Evolutionary conservation across 2,113 vertebrate genomes (phyloP), one percentile per base, ranked within the genome.

Genomic region (Marmota monax): DNA sequence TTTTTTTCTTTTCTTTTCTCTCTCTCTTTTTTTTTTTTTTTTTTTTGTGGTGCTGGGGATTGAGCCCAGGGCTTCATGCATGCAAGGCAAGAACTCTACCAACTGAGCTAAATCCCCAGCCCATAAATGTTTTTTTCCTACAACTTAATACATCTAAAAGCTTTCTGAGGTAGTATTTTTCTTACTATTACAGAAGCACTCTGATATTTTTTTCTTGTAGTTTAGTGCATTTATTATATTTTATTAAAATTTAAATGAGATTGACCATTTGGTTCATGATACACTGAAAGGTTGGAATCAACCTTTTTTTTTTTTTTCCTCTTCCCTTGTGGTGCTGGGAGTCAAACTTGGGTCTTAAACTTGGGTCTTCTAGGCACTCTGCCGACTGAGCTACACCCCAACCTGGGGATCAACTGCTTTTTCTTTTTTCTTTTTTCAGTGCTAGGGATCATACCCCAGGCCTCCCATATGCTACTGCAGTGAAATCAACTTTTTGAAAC

Each of bases 111-210:
- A 45, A 45, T 45, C 45, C 45, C 45, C 45, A 45, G 45, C 7
- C 45, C 45, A 76, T 45, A 65, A 1, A 48, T 7, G 17, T 39
- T 88, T 92, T 82, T 84, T 86, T 51, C n/a, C 27, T 37, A 88
- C 5, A 84, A 22, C n/a, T 16, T 20, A 56, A 9, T 56, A n/a
- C 20, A 63, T 79, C 87, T 45, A 87, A 13, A 65, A 42, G 16
- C 58, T 74, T 76, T 63, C 74, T 90, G 48, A 94, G 90, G 84
- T 65, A 87, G 22, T 48, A 42, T 65, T 85, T 92, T n/a, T 65
- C 23, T 88, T 51, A 51, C 17, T 32, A 7, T 37, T 14, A 83
- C n/a, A 91, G n/a, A 85, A 79, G 32, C 0, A 7, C 13, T 88
- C 12, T 72, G 25, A 29, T 87, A 39, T 89, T 93, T 95, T 73